Evolutionary conservation across 2,113 vertebrate species (phyloP), one percentile per base, ranked within the genome.

Genomic region (Jacana jacana): DNA sequence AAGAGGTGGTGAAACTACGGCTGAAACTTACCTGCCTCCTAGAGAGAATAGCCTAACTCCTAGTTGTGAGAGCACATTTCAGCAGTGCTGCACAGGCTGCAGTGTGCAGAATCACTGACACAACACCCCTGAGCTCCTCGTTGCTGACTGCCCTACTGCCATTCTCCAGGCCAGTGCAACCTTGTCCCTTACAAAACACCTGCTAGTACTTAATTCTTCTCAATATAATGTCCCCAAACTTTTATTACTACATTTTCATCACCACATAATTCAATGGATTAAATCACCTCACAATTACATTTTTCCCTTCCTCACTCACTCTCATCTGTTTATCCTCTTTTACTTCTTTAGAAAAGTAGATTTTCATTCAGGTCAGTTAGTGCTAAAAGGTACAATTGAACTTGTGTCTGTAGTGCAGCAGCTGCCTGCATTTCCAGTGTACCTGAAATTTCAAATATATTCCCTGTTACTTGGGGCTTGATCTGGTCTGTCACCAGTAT

Each of bases 71-170:
- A 81, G 49, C 12, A 31, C 10, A 2, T 73, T 81, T 88, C 5
- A 2, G 46, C 22, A 76, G 51, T 4, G 4, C 24, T 4, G 1
- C 0, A 0, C 28, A 14, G 52, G n/a, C 39, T 75, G 27, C 4
- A 1, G 23, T 28, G n/a, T 27, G 42, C 33, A 81, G 76, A 63
- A 75, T 35, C 44, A 48, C 25, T 73, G 77, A 87, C 1, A 3
- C 27, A 49, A 44, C 24, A 57, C 5, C 8, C 33, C 4, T 4
- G 31, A 84, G 49, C 24, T 65, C 51, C 57, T 71, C 16, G 2
- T 5, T 68, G 37, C 20, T 66, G 33, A 31, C 44, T 82, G 18
- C 7, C 24, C 49, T 61, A 35, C 39, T 72, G 57, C 23, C 42
- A 13, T 75, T 88, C 60, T 54, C 49, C 64, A 40, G 48, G 30